Evolutionary conservation across 2,113 vertebrate species (phyloP).

Genomic region (Okapia johnstoni): DNA sequence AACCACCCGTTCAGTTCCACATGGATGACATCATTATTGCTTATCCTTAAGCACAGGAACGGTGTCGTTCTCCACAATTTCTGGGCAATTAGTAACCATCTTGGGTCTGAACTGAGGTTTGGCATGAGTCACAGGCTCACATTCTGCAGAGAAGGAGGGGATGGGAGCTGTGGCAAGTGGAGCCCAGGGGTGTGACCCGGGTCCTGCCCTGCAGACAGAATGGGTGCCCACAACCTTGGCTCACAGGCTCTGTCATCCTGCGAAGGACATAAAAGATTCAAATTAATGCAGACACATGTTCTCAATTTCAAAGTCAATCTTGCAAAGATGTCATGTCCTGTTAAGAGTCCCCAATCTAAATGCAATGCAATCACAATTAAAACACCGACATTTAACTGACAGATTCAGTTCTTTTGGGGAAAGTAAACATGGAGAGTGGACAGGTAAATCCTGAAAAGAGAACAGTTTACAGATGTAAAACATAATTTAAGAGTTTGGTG

Average conservation of each 20-base stretch:
- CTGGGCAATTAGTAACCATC: background rate
- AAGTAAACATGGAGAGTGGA: background rate
- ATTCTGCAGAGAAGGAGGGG: background rate
- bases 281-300: background rate
- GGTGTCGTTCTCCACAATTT: background rate
- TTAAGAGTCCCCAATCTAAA: background rate
- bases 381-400: background rate
- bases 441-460: background rate
- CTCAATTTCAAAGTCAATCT: background rate
- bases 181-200: background rate
- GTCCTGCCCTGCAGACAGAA: background rate
- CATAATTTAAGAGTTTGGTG: background rate
- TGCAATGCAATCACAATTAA: background rate
- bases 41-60: background rate
- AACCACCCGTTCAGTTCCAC: background rate
- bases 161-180: background rate
- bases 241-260: background rate
- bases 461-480: background rate
- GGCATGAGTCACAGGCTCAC: background rate
- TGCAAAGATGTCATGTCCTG: background rate
- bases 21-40: background rate
- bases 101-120: background rate
- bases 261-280: background rate
- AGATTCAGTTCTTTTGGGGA: background rate
- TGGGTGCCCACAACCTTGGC: background rate